Conservation (phyloP, 2,113 vertebrate species). For the Thunnus maccoyii region DNA sequence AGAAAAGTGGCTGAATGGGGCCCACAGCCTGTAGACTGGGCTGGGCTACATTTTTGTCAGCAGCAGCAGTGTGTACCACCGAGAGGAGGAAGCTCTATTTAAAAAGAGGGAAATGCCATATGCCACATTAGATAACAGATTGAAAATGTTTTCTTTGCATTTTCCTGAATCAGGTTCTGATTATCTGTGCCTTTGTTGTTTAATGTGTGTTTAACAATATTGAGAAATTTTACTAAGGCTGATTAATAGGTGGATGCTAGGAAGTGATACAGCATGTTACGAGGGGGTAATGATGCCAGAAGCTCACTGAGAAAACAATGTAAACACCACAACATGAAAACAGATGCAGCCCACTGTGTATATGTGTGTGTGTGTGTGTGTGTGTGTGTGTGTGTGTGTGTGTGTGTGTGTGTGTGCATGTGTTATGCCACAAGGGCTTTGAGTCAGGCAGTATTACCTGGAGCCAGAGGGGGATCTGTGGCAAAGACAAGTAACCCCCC, state of each 20-base stretch:
- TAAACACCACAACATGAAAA: slow-evolving; percentile 53
- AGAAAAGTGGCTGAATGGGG: slow-evolving; percentile 24
- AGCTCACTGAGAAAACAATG: slow-evolving; percentile 38
- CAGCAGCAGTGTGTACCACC: slow-evolving; percentile 21
- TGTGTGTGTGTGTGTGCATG: slow-evolving; percentile 8
- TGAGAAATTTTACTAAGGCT: background rate
- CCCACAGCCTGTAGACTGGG: slow-evolving; percentile 12
- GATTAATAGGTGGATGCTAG: slow-evolving; percentile 34
- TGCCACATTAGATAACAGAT: slow-evolving; percentile 35
- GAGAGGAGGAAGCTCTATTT: slow-evolving; percentile 38
- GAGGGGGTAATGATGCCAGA: slow-evolving; percentile 30
- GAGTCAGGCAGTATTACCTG: slow-evolving; percentile 51
- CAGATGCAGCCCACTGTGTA: slow-evolving; percentile 26
- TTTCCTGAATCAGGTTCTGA: slow-evolving; percentile 22
- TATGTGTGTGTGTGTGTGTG: background rate
- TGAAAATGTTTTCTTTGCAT: slow-evolving; percentile 6
- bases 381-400: too few relatives aligned
- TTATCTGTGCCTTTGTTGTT: background rate
- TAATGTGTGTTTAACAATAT: slow-evolving; percentile 28
- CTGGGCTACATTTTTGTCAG: slow-evolving; percentile 21
- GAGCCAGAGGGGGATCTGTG: slow-evolving; percentile 55
- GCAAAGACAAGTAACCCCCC: slow-evolving; percentile 46
- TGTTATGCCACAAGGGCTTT: slow-evolving; percentile 46
- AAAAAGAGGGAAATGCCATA: slow-evolving; percentile 44
- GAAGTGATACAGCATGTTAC: background rate